Base-by-base conservation (phyloP, 2,797 vertebrate genomes). In the Vireo griseus region DNA sequence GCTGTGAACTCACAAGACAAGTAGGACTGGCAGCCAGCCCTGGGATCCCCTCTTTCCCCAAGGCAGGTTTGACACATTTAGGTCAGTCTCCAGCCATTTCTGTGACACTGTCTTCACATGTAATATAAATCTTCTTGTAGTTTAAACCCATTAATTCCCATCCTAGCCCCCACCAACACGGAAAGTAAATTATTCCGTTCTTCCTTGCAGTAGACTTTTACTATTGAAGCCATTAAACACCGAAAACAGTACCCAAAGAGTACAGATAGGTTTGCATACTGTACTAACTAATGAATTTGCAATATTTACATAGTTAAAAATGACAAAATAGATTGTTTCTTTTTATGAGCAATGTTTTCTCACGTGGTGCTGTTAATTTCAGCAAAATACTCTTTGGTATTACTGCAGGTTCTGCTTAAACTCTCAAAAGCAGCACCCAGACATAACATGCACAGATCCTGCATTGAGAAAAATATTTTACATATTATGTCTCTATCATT, bases 1-100 rank as follows among this genome's bases (percentile, higher is more conserved):
- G 17, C 50, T 50, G 58, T 65, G 81, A 73, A 25, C 52, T 82
- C 78, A 45, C 3, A 57, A 40, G 88, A 75, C n/a, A 59, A 84
- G 40, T 2, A 79, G 39, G 81, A 61, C n/a, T 71, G 28, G 29
- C 45, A 91, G 77, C 26, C 66, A 76, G 59, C 55, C 19, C 29
- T 40, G 78, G 50, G 57, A 74, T 87, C 31, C 22, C 22, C 22
- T 77, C 61, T 76, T 82, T 91, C 52, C 55, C 75, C 59, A 76
- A 11, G 89, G 71, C 77, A 88, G 20, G 22, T 83, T 66, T 85
- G 90, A 95, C 87, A 90, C 25, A 94, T 86, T 76, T 54, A 90
- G 85, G 72, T 88, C 94, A 83, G 57, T 26, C 72, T 71, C 52
- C 81, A 87, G 68, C 52, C 39, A 29, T 47, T 63, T 37, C 63